A percentile compares a stretch with the other conserved stretches of the same genome.
These are phyloP conservation scores for Silurus aristotelis DNA, from an alignment of 2,797 vertebrate species.

Conservation along the genomic window DNA sequence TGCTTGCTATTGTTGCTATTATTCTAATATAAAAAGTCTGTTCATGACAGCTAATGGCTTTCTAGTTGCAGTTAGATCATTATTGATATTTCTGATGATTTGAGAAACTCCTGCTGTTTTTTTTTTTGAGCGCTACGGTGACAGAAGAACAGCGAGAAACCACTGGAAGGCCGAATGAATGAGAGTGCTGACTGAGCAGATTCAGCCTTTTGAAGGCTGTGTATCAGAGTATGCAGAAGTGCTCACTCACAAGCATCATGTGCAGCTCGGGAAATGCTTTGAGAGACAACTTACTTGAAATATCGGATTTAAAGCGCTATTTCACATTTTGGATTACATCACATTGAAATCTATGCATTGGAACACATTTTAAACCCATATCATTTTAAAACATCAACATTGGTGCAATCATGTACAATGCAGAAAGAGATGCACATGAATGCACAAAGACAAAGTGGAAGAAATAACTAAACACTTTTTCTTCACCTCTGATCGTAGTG, in stretches of 20 bases:
- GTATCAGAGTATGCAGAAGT: constrained; percentile 15
- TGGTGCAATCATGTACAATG: background rate
- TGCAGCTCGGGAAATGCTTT: background rate
- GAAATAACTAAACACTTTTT: constrained; percentile 12
- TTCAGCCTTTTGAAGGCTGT: constrained; percentile 26
- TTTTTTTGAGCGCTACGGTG: constrained; percentile 4
- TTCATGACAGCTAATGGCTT: background rate
- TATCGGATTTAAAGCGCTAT: background rate
- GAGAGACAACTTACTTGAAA: background rate
- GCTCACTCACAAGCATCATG: constrained; percentile 7
- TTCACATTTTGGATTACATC: background rate
- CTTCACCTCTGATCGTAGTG: constrained; percentile 9
- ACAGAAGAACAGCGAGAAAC: constrained; percentile 32
- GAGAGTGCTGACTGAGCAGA: constrained; percentile 39
- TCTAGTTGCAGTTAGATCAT: constrained; percentile 11
- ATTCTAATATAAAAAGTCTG: background rate
- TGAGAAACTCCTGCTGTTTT: constrained; percentile 8
- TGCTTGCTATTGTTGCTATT: no score
- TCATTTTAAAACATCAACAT: background rate
- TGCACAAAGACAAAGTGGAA: background rate
- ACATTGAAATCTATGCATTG: background rate
- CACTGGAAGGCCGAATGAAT: constrained; percentile 33
- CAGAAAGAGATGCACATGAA: background rate
- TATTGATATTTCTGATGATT: constrained; percentile 3
- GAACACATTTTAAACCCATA: background rate